These are phyloP conservation scores for Macrosiphum euphorbiae DNA, from an alignment of 2,888 invertebrate species.

Conservation along the genomic window DNA sequence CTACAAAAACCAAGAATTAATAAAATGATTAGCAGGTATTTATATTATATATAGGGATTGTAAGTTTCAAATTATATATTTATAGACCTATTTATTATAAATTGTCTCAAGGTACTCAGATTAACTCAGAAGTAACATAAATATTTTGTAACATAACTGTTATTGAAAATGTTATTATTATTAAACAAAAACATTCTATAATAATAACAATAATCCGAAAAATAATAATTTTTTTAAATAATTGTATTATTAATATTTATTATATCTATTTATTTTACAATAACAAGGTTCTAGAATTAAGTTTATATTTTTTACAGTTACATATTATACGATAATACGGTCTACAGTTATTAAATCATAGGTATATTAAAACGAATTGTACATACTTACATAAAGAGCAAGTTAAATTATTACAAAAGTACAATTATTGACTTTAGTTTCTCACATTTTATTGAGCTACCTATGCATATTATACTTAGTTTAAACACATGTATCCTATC, in stretches of 20 bases:
- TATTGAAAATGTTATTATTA: not conserved
- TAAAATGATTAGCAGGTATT: not conserved
- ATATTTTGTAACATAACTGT: not conserved
- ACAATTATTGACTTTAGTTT: not conserved
- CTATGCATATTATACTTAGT: not conserved
- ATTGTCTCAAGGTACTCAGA: not conserved
- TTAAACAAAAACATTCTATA: not conserved
- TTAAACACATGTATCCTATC: not conserved
- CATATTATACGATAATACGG: not conserved
- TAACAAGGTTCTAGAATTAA: not conserved
- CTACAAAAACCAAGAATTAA: not conserved
- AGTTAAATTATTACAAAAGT: not conserved
- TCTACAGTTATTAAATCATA: not conserved
- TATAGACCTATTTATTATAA: not conserved
- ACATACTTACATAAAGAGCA: not conserved
- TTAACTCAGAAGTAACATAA: too few species aligned
- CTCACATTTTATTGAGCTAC: not conserved
- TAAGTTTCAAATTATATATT: not conserved
- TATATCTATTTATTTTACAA: not conserved
- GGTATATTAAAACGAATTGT: not conserved
- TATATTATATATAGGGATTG: not conserved
- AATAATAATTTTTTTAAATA: not conserved
- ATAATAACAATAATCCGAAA: not conserved
- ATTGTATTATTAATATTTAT: not conserved
- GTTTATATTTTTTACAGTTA: too few species aligned